Conservation (phyloP, 1,140 invertebrate genomes). For the Lordiphosa clarofinis region DNA sequence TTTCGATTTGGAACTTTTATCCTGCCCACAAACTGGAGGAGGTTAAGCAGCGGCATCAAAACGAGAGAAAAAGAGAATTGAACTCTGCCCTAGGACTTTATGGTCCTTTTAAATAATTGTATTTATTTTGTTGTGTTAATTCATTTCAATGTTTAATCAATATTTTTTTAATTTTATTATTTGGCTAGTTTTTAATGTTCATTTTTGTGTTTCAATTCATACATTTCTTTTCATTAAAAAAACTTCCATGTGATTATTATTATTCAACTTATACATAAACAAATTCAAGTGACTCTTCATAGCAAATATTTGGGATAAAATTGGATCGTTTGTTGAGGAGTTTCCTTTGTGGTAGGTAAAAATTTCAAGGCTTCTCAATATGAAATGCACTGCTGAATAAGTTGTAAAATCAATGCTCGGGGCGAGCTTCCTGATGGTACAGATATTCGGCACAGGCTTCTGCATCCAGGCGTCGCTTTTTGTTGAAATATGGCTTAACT, state of each 20-base stretch:
- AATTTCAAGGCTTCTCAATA: neutral
- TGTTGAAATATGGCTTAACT: conserved; percentile 52
- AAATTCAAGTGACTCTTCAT: neutral
- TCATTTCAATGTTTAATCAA: conserved; percentile 20
- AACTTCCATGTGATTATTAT: conserved; percentile 26
- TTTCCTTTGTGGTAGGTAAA: neutral
- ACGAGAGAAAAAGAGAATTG: conserved; percentile 21
- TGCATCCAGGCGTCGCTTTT: conserved; percentile 55
- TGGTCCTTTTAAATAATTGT: neutral
- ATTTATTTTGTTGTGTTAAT: neutral
- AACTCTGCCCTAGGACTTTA: neutral
- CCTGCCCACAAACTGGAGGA: conserved; percentile 20
- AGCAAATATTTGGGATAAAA: neutral
- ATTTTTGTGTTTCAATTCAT: conserved; percentile 47
- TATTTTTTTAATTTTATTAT: conserved; percentile 11
- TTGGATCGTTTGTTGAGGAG: neutral
- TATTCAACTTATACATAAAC: conserved; percentile 15
- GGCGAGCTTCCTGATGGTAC: conserved; percentile 63
- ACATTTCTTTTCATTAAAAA: conserved; percentile 36
- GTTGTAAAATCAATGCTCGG: neutral
- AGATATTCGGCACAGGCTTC: conserved; percentile 71
- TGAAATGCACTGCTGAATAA: no score
- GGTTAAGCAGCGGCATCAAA: conserved; percentile 5
- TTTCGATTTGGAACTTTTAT: conserved; percentile 70
- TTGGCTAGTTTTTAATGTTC: conserved; percentile 18